Base-by-base conservation (phyloP, 2,888 invertebrate species). In the Nowickia ferox region DNA sequence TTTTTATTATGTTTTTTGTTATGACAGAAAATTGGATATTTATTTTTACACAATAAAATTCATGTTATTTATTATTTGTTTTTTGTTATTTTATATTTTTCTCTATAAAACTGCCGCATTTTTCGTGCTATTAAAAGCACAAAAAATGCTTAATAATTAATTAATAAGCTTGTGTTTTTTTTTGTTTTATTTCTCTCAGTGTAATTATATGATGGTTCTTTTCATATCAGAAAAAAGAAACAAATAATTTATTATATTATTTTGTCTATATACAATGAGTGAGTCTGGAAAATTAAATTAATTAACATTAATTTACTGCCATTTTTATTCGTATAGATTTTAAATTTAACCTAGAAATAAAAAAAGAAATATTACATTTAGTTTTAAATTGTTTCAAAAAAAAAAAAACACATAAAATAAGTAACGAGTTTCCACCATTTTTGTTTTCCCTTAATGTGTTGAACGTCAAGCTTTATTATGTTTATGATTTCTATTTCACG, bases 141-240 rank as follows among this genome's bases (percentile, higher is more conserved):
- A 84, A 83, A 83, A 86, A 79, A 76, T 86, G 86, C 86, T 76
- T 80, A 68, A 84, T 79, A 80, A 84, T 84, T 86, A 84, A 84
- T 83, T 83, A 71, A 80, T 79, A 72, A 76, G 44, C 40, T 63
- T 57, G 53, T 30, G 5, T 65, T n/a, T 80, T 15, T 53, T 57
- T 19, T 59, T n/a, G 40, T 22, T 51, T 65, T 51, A 13, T 22
- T 69, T 69, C 59, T 46, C 19, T 55, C 48, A 30, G 51, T 74
- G 75, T 68, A 81, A 61, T 61, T 75, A 51, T 59, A 68, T 51
- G 44, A 30, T 63, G 61, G 10, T 61, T 17, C 9, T 30, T 42
- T 59, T 71, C 19, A 13, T 57, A 11, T 44, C 4, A 48, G 51
- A 19, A 44, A 46, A 57, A 19, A 9, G 5, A 38, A 6, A 51